Conservation (phyloP, 1,140 invertebrate species). For the Monochamus saltuarius region DNA sequence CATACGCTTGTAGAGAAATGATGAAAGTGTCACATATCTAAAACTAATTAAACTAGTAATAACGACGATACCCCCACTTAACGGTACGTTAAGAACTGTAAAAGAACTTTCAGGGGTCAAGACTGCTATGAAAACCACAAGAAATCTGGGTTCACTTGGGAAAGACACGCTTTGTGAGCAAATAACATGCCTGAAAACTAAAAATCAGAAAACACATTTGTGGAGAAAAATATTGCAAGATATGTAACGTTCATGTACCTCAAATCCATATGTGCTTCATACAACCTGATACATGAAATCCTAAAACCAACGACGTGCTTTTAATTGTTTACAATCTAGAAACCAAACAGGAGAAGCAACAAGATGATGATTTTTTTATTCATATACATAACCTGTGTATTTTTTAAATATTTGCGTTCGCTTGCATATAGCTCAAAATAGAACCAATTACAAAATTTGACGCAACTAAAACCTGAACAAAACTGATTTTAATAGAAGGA, state of each 20-base stretch:
- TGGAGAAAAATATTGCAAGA: slow-evolving; percentile 5
- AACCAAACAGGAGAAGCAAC: not conserved
- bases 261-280: slow-evolving; percentile 5
- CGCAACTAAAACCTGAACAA: not conserved
- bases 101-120: too few species aligned
- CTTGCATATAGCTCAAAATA: not conserved
- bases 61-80: too few species aligned
- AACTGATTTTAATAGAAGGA: not conserved
- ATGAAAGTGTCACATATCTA: too few species aligned
- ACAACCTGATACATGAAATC: not conserved
- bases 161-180: not conserved
- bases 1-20: not conserved
- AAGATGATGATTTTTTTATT: not conserved
- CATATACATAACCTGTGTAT: not conserved
- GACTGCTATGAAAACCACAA: too few species aligned
- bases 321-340: not conserved
- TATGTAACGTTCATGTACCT: not conserved
- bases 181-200: not conserved
- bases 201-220: not conserved
- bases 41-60: too few species aligned
- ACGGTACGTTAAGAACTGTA: too few species aligned
- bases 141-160: too few species aligned
- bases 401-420: not conserved
- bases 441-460: not conserved
- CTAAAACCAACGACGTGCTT: not conserved